A percentile compares a stretch with the other conserved stretches of the same genome.
Conservation (phyloP, 2,888 invertebrate species). For the Chromoteleia sp. region DNA sequence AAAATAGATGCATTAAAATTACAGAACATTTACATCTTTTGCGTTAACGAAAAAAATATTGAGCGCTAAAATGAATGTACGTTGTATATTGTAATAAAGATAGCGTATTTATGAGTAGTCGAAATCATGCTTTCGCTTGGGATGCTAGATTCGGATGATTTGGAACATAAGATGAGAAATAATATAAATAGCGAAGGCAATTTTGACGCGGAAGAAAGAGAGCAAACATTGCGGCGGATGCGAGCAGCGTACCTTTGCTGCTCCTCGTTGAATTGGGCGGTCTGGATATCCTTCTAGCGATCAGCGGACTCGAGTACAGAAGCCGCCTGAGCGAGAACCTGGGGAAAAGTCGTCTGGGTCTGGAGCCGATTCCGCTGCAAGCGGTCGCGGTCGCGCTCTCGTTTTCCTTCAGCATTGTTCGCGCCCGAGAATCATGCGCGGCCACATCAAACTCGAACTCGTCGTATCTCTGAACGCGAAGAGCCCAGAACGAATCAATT, state of each 20-base stretch:
- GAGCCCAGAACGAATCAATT: neutral
- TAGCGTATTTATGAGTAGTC: too few relatives aligned
- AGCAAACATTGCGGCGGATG: too few relatives aligned
- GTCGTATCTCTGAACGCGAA: neutral
- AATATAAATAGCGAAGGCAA: too few relatives aligned
- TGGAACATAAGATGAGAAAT: too few relatives aligned
- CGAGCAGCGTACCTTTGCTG: constrained; percentile 79
- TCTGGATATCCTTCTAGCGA: constrained; percentile 87
- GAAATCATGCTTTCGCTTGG: too few relatives aligned
- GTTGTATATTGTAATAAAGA: too few relatives aligned
- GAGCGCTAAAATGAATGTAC: too few relatives aligned
- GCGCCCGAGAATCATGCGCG: constrained; percentile 3
- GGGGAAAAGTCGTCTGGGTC: constrained; percentile 83
- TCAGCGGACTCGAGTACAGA: constrained; percentile 89
- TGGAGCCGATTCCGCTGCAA: constrained; percentile 77
- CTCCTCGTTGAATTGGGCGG: constrained; percentile 78
- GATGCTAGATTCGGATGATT: too few relatives aligned
- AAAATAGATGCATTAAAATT: too few relatives aligned
- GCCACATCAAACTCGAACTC: neutral
- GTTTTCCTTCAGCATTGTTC: constrained; percentile 82
- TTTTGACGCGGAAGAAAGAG: too few relatives aligned
- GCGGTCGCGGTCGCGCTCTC: constrained; percentile 81
- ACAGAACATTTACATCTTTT: too few relatives aligned
- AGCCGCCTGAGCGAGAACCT: constrained; percentile 89
- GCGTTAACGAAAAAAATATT: too few relatives aligned